These are phyloP conservation scores for Puma concolor DNA, from an alignment of 2,113 vertebrate genomes.

Conservation along the genomic window DNA sequence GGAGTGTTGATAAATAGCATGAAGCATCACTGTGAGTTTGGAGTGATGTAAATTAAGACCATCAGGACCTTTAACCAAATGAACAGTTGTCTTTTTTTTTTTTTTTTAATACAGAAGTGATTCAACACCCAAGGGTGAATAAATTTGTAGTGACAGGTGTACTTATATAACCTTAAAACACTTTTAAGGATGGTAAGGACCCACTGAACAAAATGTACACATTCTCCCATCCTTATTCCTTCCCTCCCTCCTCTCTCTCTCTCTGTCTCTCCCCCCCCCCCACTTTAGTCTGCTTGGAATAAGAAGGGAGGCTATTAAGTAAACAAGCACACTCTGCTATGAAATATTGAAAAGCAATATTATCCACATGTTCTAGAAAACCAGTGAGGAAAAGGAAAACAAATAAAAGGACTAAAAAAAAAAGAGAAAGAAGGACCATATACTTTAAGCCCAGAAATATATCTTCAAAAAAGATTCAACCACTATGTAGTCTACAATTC, in stretches of 20 bases:
- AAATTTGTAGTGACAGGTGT: background rate
- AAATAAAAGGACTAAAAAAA: background rate
- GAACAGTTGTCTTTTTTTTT: background rate
- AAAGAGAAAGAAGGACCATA: background rate
- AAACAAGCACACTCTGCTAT: constrained; percentile 26
- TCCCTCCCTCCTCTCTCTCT: background rate
- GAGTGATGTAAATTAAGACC: background rate
- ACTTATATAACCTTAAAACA: background rate
- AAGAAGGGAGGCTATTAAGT: background rate
- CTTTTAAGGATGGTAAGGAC: background rate
- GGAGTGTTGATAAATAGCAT: background rate
- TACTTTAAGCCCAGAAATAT: background rate
- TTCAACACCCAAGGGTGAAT: background rate
- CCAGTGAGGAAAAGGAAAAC: background rate
- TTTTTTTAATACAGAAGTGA: background rate
- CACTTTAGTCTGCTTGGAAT: constrained; percentile 12
- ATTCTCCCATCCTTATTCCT: background rate
- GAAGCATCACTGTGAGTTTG: background rate
- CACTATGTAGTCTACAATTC: background rate
- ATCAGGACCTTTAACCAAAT: background rate
- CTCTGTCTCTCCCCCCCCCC: background rate
- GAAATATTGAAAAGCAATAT: constrained; percentile 65
- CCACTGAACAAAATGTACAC: background rate
- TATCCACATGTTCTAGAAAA: constrained; percentile 27
- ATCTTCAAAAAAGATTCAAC: constrained; percentile 1